Percentiles rank a stretch among this genome's conserved stretches.
Evolutionary conservation across 2,888 invertebrate species (phyloP).

Genomic region (Stenotaenia linearis): DNA sequence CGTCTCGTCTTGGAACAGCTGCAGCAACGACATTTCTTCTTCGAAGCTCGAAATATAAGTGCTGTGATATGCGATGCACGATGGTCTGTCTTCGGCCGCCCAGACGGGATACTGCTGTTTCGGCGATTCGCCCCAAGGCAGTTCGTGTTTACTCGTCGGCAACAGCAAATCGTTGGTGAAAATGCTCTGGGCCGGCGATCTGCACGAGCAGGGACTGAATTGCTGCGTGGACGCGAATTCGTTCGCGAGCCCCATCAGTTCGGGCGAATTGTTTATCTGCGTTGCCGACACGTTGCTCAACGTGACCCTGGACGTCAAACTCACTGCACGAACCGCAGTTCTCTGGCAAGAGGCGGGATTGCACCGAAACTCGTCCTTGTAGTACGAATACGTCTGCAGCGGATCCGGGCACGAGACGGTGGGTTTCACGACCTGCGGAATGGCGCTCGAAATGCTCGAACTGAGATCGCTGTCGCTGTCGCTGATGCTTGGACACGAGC

Average conservation of each 20-base stretch:
- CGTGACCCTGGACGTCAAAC: background rate
- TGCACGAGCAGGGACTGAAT: background rate
- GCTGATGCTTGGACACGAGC: background rate
- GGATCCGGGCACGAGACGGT: background rate
- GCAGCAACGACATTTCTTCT: background rate
- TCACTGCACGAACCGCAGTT: background rate
- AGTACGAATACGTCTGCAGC: background rate
- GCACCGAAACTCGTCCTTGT: background rate
- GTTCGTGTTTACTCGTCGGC: background rate
- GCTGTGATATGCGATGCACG: background rate
- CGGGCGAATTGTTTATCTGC: background rate
- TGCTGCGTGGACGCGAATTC: background rate
- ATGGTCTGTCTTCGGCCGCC: background rate
- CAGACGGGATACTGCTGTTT: background rate
- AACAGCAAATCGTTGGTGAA: background rate
- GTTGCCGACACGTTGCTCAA: background rate
- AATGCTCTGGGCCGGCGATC: background rate
- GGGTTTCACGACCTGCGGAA: background rate
- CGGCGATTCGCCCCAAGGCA: background rate
- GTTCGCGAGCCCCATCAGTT: background rate
- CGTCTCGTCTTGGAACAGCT: background rate
- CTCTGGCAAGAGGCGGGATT: background rate
- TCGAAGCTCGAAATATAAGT: background rate
- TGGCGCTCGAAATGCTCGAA: background rate
- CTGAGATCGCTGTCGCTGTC: background rate